Conservation (phyloP, 2,797 vertebrate genomes). For the Kryptolebias ocellatus region DNA sequence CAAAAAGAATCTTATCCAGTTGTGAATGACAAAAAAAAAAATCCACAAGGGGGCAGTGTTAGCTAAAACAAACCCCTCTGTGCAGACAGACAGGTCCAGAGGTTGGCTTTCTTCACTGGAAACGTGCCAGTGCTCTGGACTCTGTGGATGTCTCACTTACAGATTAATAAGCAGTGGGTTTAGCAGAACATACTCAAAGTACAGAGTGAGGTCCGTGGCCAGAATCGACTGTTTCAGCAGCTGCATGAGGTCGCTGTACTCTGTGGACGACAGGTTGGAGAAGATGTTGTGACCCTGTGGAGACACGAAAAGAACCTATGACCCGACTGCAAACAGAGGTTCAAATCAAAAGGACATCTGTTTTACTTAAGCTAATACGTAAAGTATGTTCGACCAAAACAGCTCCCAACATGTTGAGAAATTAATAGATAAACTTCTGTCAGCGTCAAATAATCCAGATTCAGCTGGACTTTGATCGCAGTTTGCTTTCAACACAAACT, state of each 20-base stretch:
- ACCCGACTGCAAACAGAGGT: slow-evolving; percentile 7
- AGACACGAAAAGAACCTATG: slow-evolving; percentile 59
- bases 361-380: not conserved
- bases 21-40: slow-evolving; percentile 28
- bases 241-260: slow-evolving; percentile 99
- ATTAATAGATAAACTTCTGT: not conserved
- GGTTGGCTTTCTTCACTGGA: not conserved
- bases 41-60: slow-evolving; percentile 76
- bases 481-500: not conserved
- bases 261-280: slow-evolving; percentile 96
- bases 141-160: slow-evolving; percentile 12
- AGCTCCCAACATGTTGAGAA: not conserved
- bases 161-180: slow-evolving; percentile 23
- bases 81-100: not conserved
- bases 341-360: not conserved
- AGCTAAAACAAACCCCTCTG: slow-evolving; percentile 43
- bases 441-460: not conserved
- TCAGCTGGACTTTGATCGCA: not conserved
- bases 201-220: slow-evolving; percentile 98
- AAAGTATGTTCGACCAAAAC: not conserved
- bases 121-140: slow-evolving; percentile 15
- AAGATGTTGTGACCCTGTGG: slow-evolving; percentile 99
- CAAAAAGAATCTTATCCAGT: slow-evolving; percentile 7
- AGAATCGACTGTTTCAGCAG: slow-evolving; percentile 98
- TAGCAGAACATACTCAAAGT: slow-evolving; percentile 92